Base-by-base conservation (phyloP, 2,113 vertebrate species). In the Heterocephalus glaber region DNA sequence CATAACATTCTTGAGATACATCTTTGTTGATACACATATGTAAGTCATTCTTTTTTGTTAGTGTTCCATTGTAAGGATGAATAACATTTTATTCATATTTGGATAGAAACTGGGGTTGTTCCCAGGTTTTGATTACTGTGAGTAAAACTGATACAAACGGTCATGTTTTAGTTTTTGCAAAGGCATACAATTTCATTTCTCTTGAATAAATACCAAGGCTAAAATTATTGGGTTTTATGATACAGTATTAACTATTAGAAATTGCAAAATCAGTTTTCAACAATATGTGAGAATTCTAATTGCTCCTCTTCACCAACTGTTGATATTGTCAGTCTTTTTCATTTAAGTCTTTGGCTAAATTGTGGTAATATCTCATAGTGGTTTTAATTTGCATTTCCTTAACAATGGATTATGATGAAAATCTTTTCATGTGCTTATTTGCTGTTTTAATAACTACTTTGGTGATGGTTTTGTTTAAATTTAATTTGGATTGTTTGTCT, bases 311-410 rank as follows among this genome's bases (percentile, higher is more conserved):
- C n/a, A 86, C 58, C 47, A 74, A 0, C 47, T 79, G 9, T 79
- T 72, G 44, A 24, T 79, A 84, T 26, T 94, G 47, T 80, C 44
- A n/a, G 41, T 85, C 19, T 92, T 92, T 84, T 63, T 89, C 35
- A 20, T 81, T 92, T 35, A 72, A 41, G 63, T 38, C 14, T 92
- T 52, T 44, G 72, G 1, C 70, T 81, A 38, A 84, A 84, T 84
- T 83, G 38, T 79, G 66, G 22, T 77, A 41, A 0, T 33, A 47
- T 70, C 13, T 66, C 35, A 52, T 68, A 86, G 26, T 77, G 41
- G 52, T 60, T 94, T 94, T 86, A 90, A 87, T 66, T 91, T 91
- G 35, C 77, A 74, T 77, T 91, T 91, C 22, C 66, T 76, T 77
- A 44, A 86, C 54, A 17, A 49, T 30, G 76, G 70, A 68, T 60